Evolutionary conservation across 1,140 invertebrate species (phyloP).

Genomic region (Trachymyrmex cornetzi): DNA sequence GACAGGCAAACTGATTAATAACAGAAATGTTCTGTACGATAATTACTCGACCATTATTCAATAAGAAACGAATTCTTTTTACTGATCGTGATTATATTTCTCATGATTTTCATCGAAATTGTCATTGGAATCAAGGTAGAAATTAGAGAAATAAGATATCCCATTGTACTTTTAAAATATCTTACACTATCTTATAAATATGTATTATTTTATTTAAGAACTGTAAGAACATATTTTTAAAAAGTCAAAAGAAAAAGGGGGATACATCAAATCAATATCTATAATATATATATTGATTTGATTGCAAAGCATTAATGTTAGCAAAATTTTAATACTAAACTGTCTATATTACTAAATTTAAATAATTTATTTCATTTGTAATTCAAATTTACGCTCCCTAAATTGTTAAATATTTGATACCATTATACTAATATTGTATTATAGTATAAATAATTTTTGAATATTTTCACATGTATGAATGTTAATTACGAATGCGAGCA

Average conservation of each 20-base stretch:
- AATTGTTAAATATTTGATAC: constrained; percentile 17
- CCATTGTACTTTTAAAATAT: background rate
- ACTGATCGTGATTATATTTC: background rate
- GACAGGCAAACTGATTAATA: constrained; percentile 15
- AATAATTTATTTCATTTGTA: constrained; percentile 22
- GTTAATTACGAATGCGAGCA: background rate
- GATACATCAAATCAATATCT: too few relatives aligned
- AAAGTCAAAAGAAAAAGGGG: constrained; percentile 9
- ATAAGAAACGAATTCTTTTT: constrained; percentile 30
- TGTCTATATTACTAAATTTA: background rate
- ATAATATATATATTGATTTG: constrained; percentile 26
- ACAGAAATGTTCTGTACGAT: constrained; percentile 1
- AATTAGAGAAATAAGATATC: background rate
- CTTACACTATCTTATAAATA: background rate
- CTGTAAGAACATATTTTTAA: constrained; percentile 38
- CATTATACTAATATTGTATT: constrained; percentile 5
- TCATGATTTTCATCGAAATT: constrained; percentile 35
- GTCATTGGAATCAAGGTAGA: background rate
- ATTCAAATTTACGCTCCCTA: background rate
- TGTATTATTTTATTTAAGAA: constrained; percentile 38
- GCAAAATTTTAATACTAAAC: background rate
- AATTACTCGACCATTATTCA: constrained; percentile 41
- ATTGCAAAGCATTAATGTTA: constrained; percentile 4
- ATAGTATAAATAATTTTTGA: constrained; percentile 32
- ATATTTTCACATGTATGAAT: constrained; percentile 9